Conservation (phyloP, 1,140 invertebrate species). For the Apis laboriosa region DNA sequence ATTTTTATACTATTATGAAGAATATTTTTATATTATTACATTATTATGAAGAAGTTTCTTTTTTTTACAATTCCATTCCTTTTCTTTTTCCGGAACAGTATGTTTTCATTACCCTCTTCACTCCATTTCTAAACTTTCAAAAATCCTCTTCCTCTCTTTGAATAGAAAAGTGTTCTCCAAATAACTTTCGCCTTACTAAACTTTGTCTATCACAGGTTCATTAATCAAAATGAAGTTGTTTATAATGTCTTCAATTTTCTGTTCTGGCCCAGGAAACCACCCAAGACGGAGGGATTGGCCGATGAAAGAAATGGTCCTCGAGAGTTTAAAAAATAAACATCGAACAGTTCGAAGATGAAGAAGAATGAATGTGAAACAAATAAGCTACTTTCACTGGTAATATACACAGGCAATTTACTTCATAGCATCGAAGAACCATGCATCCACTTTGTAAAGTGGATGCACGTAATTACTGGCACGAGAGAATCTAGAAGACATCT, state of each 20-base stretch:
- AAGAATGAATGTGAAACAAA: conserved; percentile 7
- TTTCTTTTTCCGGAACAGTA: not conserved
- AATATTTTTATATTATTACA: too few species aligned
- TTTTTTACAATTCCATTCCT: not conserved
- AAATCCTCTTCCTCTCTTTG: not conserved
- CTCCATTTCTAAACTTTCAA: not conserved
- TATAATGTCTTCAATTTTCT: not conserved
- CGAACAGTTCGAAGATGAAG: not conserved
- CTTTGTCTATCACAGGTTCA: not conserved
- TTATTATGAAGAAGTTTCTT: not conserved
- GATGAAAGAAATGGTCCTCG: conserved; percentile 26
- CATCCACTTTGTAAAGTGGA: not conserved
- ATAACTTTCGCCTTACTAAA: not conserved
- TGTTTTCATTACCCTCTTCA: too few species aligned
- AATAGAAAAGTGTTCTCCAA: not conserved
- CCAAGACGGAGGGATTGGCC: not conserved
- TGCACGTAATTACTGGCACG: conserved; percentile 64
- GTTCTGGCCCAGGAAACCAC: not conserved
- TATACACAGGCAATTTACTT: conserved; percentile 28
- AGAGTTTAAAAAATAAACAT: conserved; percentile 2
- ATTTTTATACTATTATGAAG: too few species aligned
- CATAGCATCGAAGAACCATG: not conserved
- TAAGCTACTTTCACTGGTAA: not conserved
- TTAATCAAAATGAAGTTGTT: conserved; percentile 24
- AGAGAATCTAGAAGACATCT: conserved; percentile 43